Evolutionary conservation across 2,113 vertebrate genomes (phyloP), one percentile per base, ranked within the genome.

Genomic region (Irena cyanogastra): DNA sequence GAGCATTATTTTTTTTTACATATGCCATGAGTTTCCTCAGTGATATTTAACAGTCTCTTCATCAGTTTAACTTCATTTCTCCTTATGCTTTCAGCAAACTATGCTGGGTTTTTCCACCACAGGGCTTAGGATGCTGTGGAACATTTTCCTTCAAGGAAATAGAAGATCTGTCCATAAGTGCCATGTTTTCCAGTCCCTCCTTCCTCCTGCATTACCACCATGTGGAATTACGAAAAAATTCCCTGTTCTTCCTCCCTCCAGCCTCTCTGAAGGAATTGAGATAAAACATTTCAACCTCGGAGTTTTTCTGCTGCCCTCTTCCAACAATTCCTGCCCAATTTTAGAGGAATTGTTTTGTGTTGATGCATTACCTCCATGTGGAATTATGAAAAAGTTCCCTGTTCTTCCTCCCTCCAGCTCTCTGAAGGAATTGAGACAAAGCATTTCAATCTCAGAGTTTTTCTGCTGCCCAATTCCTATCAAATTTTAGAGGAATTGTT

Each of bases 21-120:
- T 11, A 7, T 8, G 17, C 23, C 83, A 27, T 31, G 42, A 41
- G 65, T 83, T 94, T 83, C 60, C 41, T 71, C 13, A 56, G 44
- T 79, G 70, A 19, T 23, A 20, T 80, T 83, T 87, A 87, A 82
- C 31, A 56, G 68, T 61, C 33, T 50, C 10, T 95, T 50, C 37
- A 94, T 94, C 77, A 94, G 74, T 84, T 88, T 90, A 93, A 97
- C 69, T 28, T 65, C 57, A 44, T 83, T 93, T 59, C 42, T 82
- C 18, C 75, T 90, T 30, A 63, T 1, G 4, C 37, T 95, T 83
- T 53, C 2, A 2, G 68, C 42, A 93, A 65, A 16, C 20, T 33
- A 3, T 4, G 10, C 11, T 56, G 66, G 13, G 44, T 23, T 88
- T 61, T 81, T 33, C 85, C 79, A 69, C 61, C 49, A 20, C 39